Conservation (phyloP, 2,888 invertebrate species). For the Zootermopsis nevadensis region DNA sequence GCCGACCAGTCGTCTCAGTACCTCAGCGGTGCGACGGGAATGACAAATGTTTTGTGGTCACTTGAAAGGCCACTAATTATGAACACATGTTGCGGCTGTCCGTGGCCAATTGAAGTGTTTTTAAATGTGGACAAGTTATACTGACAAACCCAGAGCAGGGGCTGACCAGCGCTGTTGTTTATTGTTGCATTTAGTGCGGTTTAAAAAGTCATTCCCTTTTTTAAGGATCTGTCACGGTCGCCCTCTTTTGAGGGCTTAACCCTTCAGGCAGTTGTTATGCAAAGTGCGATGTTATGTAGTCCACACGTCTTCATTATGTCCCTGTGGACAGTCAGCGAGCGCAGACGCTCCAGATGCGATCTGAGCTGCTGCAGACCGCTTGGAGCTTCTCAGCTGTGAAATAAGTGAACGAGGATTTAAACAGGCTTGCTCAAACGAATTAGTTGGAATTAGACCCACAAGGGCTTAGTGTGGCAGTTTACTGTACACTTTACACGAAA, state of each 20-base stretch:
- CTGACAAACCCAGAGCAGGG: background rate
- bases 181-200: background rate
- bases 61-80: constrained; percentile 17
- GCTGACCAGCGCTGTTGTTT: background rate
- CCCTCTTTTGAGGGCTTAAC: background rate
- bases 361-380: too few species aligned
- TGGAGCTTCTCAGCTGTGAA: too few species aligned
- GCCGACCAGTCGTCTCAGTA: background rate
- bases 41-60: background rate
- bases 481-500: too few species aligned
- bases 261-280: background rate
- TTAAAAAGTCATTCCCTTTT: background rate
- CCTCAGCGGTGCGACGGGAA: background rate
- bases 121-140: too few species aligned
- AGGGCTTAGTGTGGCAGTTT: too few species aligned
- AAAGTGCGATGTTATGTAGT: background rate
- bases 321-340: background rate
- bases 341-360: too few species aligned
- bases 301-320: background rate
- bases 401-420: too few species aligned
- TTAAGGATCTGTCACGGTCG: background rate
- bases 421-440: too few species aligned
- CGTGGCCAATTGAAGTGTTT: too few species aligned
- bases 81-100: constrained; percentile 14
- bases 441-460: too few species aligned